Conservation (phyloP, 2,113 vertebrate genomes). For the Paratilapia polleni region DNA sequence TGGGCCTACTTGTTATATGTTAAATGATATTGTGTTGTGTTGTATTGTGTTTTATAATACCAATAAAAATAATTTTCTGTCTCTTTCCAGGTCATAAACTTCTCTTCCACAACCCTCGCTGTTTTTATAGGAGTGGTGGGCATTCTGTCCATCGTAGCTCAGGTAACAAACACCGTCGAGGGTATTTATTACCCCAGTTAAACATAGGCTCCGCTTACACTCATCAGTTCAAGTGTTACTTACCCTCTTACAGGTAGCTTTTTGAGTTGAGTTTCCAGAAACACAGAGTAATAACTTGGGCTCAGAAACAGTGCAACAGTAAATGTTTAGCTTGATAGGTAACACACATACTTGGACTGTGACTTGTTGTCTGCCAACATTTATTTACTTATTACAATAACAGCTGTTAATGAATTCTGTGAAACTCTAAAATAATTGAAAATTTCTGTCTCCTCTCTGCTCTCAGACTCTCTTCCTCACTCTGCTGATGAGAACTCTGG, state of each 20-base stretch:
- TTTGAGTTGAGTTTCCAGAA: not conserved
- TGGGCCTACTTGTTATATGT: not conserved
- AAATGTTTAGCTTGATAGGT: not conserved
- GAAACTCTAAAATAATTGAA: not conserved
- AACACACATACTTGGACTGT: not conserved
- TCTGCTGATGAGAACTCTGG: slow-evolving; percentile 89
- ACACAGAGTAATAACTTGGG: not conserved
- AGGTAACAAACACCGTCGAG: slow-evolving; percentile 79
- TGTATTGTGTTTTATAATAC: not conserved
- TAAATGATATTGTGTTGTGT: not conserved
- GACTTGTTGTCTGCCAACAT: not conserved
- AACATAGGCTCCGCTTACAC: not conserved
- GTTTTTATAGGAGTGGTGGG: slow-evolving; percentile 95
- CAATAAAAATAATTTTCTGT: not conserved
- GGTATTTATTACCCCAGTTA: not conserved
- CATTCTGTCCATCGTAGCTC: slow-evolving; percentile 92
- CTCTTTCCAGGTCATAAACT: slow-evolving; percentile 86
- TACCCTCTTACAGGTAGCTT: not conserved
- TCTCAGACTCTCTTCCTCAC: slow-evolving; percentile 89
- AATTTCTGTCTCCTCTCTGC: not conserved
- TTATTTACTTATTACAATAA: not conserved
- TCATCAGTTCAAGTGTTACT: not conserved
- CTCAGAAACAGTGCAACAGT: not conserved
- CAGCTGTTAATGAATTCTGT: not conserved
- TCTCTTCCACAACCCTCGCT: slow-evolving; percentile 90